phyloP scores from a whole-genome alignment of 2,797 vertebrate genomes.

The Scolopax rusticola region DNA sequence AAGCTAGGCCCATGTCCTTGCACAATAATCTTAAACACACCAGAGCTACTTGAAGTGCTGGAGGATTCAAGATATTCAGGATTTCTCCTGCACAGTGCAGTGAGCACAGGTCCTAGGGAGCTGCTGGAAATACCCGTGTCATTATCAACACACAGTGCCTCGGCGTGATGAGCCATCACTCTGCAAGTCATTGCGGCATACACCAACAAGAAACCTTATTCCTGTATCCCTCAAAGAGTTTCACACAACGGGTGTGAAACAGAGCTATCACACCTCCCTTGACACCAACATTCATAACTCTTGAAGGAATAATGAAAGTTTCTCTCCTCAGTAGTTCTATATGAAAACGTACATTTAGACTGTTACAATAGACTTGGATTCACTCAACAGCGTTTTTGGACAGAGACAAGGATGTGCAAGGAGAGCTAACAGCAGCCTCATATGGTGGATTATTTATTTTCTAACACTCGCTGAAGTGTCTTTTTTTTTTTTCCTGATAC shows the following conservation, averaged over 20 bases:
- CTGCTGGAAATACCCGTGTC: neutral
- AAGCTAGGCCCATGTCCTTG: neutral
- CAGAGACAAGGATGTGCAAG: neutral
- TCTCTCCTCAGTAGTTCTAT: neutral
- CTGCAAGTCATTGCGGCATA: neutral
- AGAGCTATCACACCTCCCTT: neutral
- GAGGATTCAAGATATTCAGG: neutral
- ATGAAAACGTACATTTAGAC: neutral
- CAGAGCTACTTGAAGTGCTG: neutral
- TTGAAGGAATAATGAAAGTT: neutral
- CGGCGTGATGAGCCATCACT: neutral
- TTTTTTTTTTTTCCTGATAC: neutral
- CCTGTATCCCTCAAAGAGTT: neutral
- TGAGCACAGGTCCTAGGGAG: neutral
- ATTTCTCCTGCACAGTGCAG: neutral
- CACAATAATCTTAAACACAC: neutral
- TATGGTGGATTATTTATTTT: neutral
- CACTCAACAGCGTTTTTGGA: neutral
- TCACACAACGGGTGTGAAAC: neutral
- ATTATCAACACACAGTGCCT: fast-evolving
- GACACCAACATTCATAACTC: neutral
- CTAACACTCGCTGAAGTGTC: neutral
- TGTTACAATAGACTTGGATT: neutral
- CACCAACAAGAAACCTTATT: neutral
- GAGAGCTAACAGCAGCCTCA: neutral